A percentile compares a stretch with the other conserved stretches of the same genome.
Evolutionary conservation across 1,140 invertebrate genomes (phyloP).

Genomic region (Drosophila insularis): DNA sequence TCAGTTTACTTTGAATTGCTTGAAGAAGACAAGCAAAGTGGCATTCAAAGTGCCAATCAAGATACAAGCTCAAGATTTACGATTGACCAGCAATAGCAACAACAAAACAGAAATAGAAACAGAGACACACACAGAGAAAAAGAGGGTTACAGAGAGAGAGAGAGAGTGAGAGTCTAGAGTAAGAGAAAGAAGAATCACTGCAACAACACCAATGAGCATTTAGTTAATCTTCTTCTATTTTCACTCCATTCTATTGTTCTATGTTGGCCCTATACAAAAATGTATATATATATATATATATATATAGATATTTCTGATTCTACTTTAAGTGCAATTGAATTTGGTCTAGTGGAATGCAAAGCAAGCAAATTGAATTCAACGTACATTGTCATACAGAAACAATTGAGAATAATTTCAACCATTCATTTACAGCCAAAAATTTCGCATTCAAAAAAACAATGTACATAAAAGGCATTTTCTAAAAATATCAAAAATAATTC

Average conservation of each 20-base stretch:
- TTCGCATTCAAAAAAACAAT: too few species aligned
- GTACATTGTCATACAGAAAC: not conserved
- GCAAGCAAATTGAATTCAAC: conserved; percentile 2
- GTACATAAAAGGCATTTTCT: too few species aligned
- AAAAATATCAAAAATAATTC: too few species aligned
- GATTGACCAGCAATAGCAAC: conserved; percentile 48
- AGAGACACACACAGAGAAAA: not conserved
- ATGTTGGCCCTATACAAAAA: not conserved
- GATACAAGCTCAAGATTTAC: conserved; percentile 60
- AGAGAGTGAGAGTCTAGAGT: not conserved
- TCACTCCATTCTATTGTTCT: not conserved
- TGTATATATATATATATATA: not conserved
- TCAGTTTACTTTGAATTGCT: conserved; percentile 36
- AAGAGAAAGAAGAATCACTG: not conserved
- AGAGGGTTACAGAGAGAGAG: not conserved
- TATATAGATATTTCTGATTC: not conserved
- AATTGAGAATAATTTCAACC: not conserved
- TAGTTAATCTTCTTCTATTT: conserved; percentile 13
- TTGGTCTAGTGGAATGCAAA: not conserved
- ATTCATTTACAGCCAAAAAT: too few species aligned
- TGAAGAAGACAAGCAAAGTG: conserved; percentile 40
- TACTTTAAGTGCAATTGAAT: conserved; percentile 3
- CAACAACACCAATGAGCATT: conserved; percentile 6
- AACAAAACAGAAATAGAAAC: conserved; percentile 14
- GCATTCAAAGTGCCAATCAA: conserved; percentile 48